Conservation (phyloP, 92 coral and sea anemone genomes). For the Actinernus sp. region DNA sequence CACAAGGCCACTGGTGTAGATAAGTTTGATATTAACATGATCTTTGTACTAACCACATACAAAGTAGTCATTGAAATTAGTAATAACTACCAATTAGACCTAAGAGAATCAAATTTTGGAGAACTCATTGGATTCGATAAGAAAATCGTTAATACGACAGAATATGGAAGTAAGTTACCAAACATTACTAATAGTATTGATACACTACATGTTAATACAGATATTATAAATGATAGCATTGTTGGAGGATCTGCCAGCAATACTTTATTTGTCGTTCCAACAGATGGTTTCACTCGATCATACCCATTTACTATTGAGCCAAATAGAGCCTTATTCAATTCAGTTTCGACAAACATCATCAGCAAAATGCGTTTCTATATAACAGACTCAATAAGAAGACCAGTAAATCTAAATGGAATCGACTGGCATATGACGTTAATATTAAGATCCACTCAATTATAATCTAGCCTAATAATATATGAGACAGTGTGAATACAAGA, state of each 20-base stretch:
- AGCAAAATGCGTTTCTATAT: slow-evolving; percentile 1
- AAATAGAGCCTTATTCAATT: neutral
- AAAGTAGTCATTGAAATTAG: neutral
- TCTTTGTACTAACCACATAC: neutral
- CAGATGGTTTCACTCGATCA: neutral
- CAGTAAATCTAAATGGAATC: slow-evolving; percentile 9
- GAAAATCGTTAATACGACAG: neutral
- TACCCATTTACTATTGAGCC: slow-evolving; percentile 6
- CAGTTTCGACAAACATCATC: neutral
- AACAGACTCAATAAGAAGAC: too few relatives aligned
- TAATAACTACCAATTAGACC: slow-evolving; percentile 1
- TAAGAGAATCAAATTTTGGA: neutral
- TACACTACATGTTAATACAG: neutral
- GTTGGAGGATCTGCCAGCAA: neutral
- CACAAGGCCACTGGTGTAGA: neutral
- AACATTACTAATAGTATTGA: slow-evolving; percentile 9
- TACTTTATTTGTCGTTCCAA: neutral
- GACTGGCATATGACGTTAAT: too few relatives aligned
- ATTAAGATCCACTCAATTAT: too few relatives aligned
- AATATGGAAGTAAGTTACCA: slow-evolving; percentile 1
- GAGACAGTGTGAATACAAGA: slow-evolving; percentile 7
- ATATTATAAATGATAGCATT: neutral
- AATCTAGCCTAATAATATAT: neutral
- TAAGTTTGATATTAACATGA: neutral
- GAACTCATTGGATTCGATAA: slow-evolving; percentile 13